Percentiles rank a stretch among this genome's conserved stretches.
Conservation (phyloP, 2,113 vertebrate species). For the Pachyramphus minor region DNA sequence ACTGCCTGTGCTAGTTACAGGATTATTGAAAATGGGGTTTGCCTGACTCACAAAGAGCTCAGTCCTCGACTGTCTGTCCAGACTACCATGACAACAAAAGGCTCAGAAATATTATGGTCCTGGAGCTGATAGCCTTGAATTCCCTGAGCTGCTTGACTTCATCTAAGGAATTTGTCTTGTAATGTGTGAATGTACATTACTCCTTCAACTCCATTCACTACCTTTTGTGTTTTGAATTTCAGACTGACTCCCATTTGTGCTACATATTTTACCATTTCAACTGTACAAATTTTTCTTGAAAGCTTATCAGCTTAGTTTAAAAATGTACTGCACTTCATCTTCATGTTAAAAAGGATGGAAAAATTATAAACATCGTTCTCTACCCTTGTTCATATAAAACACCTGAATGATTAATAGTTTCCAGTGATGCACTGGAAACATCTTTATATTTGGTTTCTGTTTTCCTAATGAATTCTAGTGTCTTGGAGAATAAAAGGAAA, state of each 20-base stretch:
- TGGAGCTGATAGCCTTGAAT: neutral
- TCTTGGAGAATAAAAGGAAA: neutral
- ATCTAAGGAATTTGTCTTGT: neutral
- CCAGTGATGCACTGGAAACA: accelerated
- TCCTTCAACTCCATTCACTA: neutral
- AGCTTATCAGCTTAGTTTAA: neutral
- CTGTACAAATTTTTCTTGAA: neutral
- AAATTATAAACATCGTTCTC: neutral
- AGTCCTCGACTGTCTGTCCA: neutral
- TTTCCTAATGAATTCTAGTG: neutral
- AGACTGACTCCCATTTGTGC: neutral
- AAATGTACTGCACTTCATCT: neutral
- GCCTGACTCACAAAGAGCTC: neutral
- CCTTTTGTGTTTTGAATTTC: neutral
- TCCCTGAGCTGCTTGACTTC: neutral
- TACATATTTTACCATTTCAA: neutral
- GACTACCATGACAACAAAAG: neutral
- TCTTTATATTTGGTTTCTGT: accelerated
- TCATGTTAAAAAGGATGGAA: neutral
- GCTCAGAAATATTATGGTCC: neutral
- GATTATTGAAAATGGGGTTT: neutral
- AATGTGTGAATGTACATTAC: neutral
- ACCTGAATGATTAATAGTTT: neutral
- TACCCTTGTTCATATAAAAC: neutral
- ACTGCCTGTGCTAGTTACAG: neutral